Base-by-base conservation (phyloP, 2,888 invertebrate genomes). In the Oscheius myriophilus region DNA sequence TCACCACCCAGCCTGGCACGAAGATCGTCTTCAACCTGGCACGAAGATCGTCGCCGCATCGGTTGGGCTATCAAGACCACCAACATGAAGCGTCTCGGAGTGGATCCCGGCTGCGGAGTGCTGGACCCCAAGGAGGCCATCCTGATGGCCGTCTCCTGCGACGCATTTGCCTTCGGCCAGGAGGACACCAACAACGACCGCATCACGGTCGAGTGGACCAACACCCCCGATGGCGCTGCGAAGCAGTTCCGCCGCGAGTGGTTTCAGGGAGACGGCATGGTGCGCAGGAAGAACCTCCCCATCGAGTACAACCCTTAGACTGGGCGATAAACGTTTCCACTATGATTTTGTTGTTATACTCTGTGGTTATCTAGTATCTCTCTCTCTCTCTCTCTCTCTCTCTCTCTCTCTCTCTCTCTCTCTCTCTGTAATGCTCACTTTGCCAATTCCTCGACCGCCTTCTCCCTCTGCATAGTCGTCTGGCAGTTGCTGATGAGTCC, bases 401-500 rank as follows among this genome's bases (percentile, higher is more conserved):
- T n/a, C n/a, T n/a, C n/a, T n/a, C n/a, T n/a, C n/a, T n/a, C n/a
- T n/a, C n/a, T 46, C 46, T 14, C 46, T 46, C 9, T 46, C 46
- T 14, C 46, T 46, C 12, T 26, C 18, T 55, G 18, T 39, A 39
- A 65, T 43, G 14, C 18, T 65, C 46, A 84, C 83, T 79, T 82
- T 25, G 57, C 59, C 42, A 84, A 68, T 39, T 72, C 80, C 46
- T 70, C 67, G 16, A 83, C 71, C 2, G 81, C 84, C 9, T 67
- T 42, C 49, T 82, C 79, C 39, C 85, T 59, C 55, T 78, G 77
- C 11, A 77, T 78, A 9, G 68, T 23, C 0, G 84, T 80, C 33
- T 78, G 51, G 66, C 86, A 86, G 66, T 86, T 85, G 49, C 85
- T 85, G 33, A 87, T 82, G 12, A 86, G 61, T 69, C 85, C 85